Evolutionary conservation across 2,888 invertebrate species (phyloP), one percentile per base, ranked within the genome.

Genomic region (Nysson spinosus): DNA sequence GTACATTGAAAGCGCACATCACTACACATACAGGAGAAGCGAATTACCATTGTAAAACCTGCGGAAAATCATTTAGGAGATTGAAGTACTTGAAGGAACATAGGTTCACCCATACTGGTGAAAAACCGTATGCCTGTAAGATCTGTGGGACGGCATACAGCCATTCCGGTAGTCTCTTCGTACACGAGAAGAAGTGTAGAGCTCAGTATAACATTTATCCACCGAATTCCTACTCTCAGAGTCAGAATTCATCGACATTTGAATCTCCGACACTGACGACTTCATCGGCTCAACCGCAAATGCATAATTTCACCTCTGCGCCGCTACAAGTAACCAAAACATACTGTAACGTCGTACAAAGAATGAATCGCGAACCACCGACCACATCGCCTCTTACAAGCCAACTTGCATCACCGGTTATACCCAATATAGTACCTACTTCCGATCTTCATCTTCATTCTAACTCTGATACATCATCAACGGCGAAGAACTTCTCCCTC

Each of bases 11-110:
- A 52, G 83, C 85, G 1, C 85, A 85, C 42, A 83, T 85, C 14
- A 85, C 85, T 9, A 85, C 84, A 3, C 85, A 85, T 39, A 85
- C 85, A 0, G 85, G 85, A 0, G 85, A 85, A 47, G 85, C 85
- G 0, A 85, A 85, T 75, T 85, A 85, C 55, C 85, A 84, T 35
- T 85, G 85, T 26, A 85, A 84, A 71, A 85, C 85, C 0, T 85
- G 85, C n/a, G 83, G 83, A 0, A 85, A 85, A 55, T 83, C 85
- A 0, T 85, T 85, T 16, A 70, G 83, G 17, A 47, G 85, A 22
- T 39, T 84, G 1, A 85, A 85, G n/a, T 85, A 85, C 26, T 54
- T 85, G 16, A 85, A 85, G 24, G 84, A 85, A 35, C 84, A 85
- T 42, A 69, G 78, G 30, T 85, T 83, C 16, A 85, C 85, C 1